These are phyloP conservation scores for Drosophila varians DNA, from an alignment of 1,140 invertebrate genomes.

Conservation along the genomic window DNA sequence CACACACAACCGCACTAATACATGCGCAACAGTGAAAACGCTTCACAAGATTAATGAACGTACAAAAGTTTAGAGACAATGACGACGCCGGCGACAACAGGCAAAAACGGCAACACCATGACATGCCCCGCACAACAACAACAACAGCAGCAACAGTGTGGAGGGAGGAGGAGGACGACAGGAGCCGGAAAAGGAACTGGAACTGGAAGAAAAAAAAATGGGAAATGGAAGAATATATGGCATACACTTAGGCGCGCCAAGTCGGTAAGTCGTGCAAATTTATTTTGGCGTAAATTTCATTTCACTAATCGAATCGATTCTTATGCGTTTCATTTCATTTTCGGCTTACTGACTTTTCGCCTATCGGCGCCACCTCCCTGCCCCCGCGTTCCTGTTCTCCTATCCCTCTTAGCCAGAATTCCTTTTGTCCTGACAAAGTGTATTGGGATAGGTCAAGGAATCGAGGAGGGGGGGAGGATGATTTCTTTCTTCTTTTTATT, in stretches of 20 bases:
- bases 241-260: slow-evolving; percentile 72
- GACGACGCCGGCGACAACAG: slow-evolving; percentile 70
- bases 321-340: slow-evolving; percentile 78
- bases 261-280: slow-evolving; percentile 74
- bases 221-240: slow-evolving; percentile 53
- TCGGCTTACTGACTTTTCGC: slow-evolving; percentile 62
- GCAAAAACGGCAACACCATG: slow-evolving; percentile 60
- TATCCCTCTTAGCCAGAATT: background rate
- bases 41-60: slow-evolving; percentile 81
- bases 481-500: slow-evolving; percentile 14
- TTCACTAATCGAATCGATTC: slow-evolving; percentile 80
- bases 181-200: slow-evolving; percentile 20
- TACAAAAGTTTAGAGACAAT: slow-evolving; percentile 81
- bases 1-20: slow-evolving; percentile 13
- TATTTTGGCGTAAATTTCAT: slow-evolving; percentile 80
- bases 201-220: slow-evolving; percentile 17
- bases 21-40: slow-evolving; percentile 68
- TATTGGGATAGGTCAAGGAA: slow-evolving; percentile 24
- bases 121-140: slow-evolving; percentile 38
- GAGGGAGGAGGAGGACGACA: background rate
- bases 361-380: slow-evolving; percentile 9
- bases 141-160: slow-evolving; percentile 12
- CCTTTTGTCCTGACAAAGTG: slow-evolving; percentile 12
- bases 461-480: slow-evolving; percentile 6
- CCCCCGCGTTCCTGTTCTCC: background rate